phyloP scores from a whole-genome alignment of 2,113 vertebrate species.

The Centropus unirufus region DNA sequence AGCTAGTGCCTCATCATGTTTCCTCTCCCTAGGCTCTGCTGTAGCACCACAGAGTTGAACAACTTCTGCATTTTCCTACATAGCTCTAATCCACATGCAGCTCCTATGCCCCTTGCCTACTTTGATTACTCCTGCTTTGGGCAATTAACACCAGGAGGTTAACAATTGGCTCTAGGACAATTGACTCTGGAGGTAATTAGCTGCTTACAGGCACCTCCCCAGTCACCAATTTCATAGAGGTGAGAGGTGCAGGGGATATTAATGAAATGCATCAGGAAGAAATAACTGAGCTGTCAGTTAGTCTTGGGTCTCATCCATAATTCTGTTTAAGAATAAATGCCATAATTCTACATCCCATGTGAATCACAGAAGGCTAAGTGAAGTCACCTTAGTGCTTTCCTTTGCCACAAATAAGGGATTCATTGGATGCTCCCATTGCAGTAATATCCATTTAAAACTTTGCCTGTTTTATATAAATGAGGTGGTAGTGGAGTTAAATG shows the following conservation, averaged over 20 bases:
- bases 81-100: neutral
- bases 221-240: conserved; percentile 43
- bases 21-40: neutral
- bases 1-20: neutral
- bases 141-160: conserved; percentile 66
- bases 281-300: conserved; percentile 50
- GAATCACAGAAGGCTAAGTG: neutral
- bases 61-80: neutral
- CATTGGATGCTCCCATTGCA: neutral
- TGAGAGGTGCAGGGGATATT: conserved; percentile 51
- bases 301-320: conserved; percentile 45
- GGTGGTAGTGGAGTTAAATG: neutral
- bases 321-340: conserved; percentile 38
- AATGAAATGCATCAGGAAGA: conserved; percentile 57
- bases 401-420: neutral
- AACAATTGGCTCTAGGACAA: conserved; percentile 57
- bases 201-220: conserved; percentile 47
- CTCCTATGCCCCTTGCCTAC: neutral
- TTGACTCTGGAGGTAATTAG: conserved; percentile 54
- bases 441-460: neutral
- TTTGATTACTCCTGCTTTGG: conserved; percentile 40
- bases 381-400: conserved; percentile 5
- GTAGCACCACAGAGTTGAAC: neutral
- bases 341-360: neutral
- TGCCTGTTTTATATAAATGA: neutral